phyloP scores from a whole-genome alignment of 2,797 vertebrate species.

The Geotrypetes seraphini region DNA sequence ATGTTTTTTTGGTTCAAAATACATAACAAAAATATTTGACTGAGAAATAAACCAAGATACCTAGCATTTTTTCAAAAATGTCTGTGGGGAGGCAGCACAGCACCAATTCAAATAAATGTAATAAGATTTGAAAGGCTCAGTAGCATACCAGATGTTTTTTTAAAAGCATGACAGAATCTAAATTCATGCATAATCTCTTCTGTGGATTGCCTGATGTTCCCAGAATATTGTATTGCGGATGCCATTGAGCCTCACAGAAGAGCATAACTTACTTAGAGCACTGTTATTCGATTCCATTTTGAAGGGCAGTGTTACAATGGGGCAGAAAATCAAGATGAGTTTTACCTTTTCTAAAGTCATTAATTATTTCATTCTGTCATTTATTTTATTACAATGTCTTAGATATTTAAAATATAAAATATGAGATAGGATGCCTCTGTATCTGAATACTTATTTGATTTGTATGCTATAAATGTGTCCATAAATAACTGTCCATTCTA shows the following conservation, averaged over 20 bases:
- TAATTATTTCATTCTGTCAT: too few relatives aligned
- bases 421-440: too few relatives aligned
- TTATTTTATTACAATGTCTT: too few relatives aligned
- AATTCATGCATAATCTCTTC: conserved; percentile 15
- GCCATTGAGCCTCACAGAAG: conserved; percentile 4
- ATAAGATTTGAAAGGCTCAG: conserved; percentile 20
- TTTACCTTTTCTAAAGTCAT: too few relatives aligned
- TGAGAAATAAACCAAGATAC: neutral
- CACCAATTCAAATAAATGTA: conserved; percentile 11
- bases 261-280: conserved; percentile 1
- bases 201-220: conserved; percentile 3
- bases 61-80: conserved; percentile 4
- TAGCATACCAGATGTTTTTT: conserved; percentile 23
- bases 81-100: conserved; percentile 4
- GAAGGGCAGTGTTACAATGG: too few relatives aligned
- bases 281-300: neutral
- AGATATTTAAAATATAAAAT: too few relatives aligned
- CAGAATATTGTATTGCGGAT: conserved; percentile 3
- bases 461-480: too few relatives aligned
- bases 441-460: too few relatives aligned
- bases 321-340: too few relatives aligned
- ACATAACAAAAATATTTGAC: too few relatives aligned
- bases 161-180: conserved; percentile 1
- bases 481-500: too few relatives aligned
- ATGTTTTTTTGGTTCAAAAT: too few relatives aligned